Conservation (phyloP, 2,888 invertebrate genomes). For the Frankliniella fusca region DNA sequence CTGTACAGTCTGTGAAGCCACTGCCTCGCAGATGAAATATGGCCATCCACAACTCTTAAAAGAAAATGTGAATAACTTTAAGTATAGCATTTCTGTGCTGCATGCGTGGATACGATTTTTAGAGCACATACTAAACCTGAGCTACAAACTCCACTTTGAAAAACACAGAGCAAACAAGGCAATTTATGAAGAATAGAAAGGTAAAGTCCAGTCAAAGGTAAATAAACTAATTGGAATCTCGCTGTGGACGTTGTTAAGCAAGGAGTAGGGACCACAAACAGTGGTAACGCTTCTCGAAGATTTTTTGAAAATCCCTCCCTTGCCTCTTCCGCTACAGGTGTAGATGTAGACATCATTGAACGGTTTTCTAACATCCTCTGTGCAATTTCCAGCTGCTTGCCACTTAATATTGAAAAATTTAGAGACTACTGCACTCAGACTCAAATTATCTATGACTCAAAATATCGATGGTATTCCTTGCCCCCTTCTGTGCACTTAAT, state of each 20-base stretch:
- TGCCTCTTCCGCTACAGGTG: constrained; percentile 43
- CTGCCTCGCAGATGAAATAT: background rate
- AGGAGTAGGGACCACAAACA: constrained; percentile 43
- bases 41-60: background rate
- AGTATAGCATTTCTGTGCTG: constrained; percentile 43
- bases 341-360: constrained; percentile 32
- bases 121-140: constrained; percentile 42
- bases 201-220: constrained; percentile 40
- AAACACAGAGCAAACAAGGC: constrained; percentile 41
- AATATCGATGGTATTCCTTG: background rate
- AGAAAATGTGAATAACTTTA: background rate
- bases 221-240: constrained; percentile 40
- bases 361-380: too few relatives aligned
- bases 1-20: background rate
- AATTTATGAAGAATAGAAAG: constrained; percentile 37
- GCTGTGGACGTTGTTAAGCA: constrained; percentile 43
- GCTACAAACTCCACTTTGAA: constrained; percentile 42
- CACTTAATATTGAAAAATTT: background rate
- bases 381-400: too few relatives aligned
- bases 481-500: background rate
- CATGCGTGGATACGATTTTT: constrained; percentile 43
- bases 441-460: background rate
- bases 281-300: constrained; percentile 39
- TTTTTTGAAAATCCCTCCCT: constrained; percentile 43
- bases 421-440: background rate